phyloP scores from a whole-genome alignment of 1,140 invertebrate genomes.

The Dufourea novaeangliae region DNA sequence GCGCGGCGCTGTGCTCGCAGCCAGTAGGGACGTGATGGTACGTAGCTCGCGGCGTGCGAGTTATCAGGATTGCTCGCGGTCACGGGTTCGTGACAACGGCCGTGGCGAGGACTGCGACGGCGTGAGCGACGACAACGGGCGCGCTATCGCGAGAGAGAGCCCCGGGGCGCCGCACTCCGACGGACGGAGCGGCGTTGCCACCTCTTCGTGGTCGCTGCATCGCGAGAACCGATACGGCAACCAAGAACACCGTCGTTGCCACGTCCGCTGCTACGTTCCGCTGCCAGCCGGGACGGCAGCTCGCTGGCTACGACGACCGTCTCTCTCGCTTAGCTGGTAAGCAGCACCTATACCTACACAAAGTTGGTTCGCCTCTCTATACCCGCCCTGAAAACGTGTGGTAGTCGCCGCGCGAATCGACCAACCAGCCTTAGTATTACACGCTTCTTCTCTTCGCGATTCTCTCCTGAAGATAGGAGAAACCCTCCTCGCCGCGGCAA shows the following conservation, averaged over 20 bases:
- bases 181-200: slow-evolving; percentile 62
- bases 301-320: slow-evolving; percentile 50
- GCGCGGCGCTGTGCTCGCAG: slow-evolving; percentile 48
- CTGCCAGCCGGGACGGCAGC: slow-evolving; percentile 54
- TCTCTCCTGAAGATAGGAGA: slow-evolving; percentile 31
- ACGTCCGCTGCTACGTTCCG: slow-evolving; percentile 62
- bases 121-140: slow-evolving; percentile 57
- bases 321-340: slow-evolving; percentile 46
- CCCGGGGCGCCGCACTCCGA: slow-evolving; percentile 57
- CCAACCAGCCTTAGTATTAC: not conserved
- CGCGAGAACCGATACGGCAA: slow-evolving; percentile 53
- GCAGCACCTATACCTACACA: slow-evolving; percentile 35
- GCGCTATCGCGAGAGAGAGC: slow-evolving; percentile 55
- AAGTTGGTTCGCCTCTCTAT: slow-evolving; percentile 42
- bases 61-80: slow-evolving; percentile 54
- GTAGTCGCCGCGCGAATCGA: slow-evolving; percentile 43
- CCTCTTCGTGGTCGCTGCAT: slow-evolving; percentile 53
- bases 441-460: slow-evolving; percentile 11
- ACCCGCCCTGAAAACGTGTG: slow-evolving; percentile 36
- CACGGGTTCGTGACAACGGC: slow-evolving; percentile 43
- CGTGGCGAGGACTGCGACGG: slow-evolving; percentile 42
- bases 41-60: slow-evolving; percentile 53
- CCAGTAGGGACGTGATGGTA: slow-evolving; percentile 56
- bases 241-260: slow-evolving; percentile 56
- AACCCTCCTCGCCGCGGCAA: not conserved